Evolutionary conservation across 2,888 invertebrate species (phyloP).

Genomic region (Hypselothyrea guttata): DNA sequence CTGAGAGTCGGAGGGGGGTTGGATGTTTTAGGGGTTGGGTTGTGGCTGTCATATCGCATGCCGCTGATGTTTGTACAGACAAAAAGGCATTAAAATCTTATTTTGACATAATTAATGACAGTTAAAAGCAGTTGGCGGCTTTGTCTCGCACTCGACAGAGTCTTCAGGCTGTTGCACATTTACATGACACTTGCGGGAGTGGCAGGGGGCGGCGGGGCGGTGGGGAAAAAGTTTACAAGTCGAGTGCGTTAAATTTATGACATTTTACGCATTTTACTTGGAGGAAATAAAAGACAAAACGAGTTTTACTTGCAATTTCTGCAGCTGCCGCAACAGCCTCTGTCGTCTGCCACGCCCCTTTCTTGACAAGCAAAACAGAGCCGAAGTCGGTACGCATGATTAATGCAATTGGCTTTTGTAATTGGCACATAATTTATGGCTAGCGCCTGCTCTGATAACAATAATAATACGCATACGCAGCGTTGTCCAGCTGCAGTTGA

Average conservation of each 20-base stretch:
- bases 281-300: conserved; percentile 50
- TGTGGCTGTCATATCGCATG: conserved; percentile 30
- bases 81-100: conserved; percentile 77
- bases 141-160: conserved; percentile 34
- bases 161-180: conserved; percentile 70
- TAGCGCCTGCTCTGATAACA: conserved; percentile 22
- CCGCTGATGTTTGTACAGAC: conserved; percentile 69
- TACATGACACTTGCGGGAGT: conserved; percentile 63
- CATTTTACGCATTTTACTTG: conserved; percentile 59
- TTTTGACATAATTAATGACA: conserved; percentile 80
- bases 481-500: conserved; percentile 45
- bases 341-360: conserved; percentile 56
- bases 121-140: conserved; percentile 76
- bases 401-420: conserved; percentile 75
- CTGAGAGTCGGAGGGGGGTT: too few relatives aligned
- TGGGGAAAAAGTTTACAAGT: conserved; percentile 58
- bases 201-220: not conserved
- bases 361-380: conserved; percentile 70
- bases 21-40: too few relatives aligned
- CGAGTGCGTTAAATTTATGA: conserved; percentile 74
- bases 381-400: conserved; percentile 56
- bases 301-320: conserved; percentile 50
- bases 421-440: conserved; percentile 76
- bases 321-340: conserved; percentile 35
- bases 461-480: conserved; percentile 65